Conservation (phyloP, 2,888 invertebrate genomes). For the Leptothorax acervorum region DNA sequence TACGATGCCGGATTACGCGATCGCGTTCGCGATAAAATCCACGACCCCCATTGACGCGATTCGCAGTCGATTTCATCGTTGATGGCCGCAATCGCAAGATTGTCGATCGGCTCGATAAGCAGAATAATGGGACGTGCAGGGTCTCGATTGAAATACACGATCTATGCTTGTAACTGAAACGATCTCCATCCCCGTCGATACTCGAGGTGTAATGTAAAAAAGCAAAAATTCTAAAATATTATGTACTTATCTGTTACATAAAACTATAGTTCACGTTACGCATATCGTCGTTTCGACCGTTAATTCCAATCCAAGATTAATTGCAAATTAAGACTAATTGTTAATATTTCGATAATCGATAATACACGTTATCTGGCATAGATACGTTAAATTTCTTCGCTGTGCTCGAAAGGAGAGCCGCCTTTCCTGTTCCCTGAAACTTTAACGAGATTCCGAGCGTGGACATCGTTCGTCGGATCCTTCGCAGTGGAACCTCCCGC, state of each 20-base stretch:
- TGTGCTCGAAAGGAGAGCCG: constrained; percentile 21
- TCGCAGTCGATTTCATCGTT: constrained; percentile 22
- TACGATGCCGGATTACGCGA: constrained; percentile 36
- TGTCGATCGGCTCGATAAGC: constrained; percentile 8
- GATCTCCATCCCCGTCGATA: not conserved
- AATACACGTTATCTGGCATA: constrained; percentile 12
- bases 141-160: constrained; percentile 6
- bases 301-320: constrained; percentile 7
- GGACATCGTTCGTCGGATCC: constrained; percentile 58
- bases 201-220: not conserved
- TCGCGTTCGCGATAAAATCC: constrained; percentile 38
- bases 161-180: not conserved
- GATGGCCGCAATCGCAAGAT: not conserved
- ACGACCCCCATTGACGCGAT: constrained; percentile 25
- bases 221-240: not conserved
- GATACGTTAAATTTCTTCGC: constrained; percentile 2
- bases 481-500: constrained; percentile 46
- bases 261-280: not conserved
- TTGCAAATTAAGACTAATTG: not conserved
- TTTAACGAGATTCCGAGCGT: constrained; percentile 69
- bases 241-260: not conserved
- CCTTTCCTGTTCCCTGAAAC: constrained; percentile 58
- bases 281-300: not conserved
- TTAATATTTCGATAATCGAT: not conserved
- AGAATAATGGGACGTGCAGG: not conserved